Evolutionary conservation across 1,140 invertebrate genomes (phyloP), one percentile per base, ranked within the genome.

Genomic region (Aphelinus atriplicis): DNA sequence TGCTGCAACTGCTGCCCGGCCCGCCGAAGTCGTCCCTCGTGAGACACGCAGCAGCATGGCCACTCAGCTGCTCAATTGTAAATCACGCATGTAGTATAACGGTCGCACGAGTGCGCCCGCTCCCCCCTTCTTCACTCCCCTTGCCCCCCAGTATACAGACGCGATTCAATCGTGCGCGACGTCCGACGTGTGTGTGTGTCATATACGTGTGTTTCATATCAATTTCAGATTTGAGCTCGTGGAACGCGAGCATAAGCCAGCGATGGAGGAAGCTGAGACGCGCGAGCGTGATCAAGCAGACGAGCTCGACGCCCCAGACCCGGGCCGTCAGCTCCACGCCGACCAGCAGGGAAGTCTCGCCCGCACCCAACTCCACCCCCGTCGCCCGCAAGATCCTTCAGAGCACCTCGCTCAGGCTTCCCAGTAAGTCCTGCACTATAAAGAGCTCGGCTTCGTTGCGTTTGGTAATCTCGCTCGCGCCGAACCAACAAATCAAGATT

Each of bases 161-260:
- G 3, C 45, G 58, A 48, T 48, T 1, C 7, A 50, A 53, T 53
- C 10, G 7, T 46, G 6, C 55, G n/a, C 1, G 46, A 7, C n/a
- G 57, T 58, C 58, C 6, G 3, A 2, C 47, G 10, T 3, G 26
- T 26, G 26, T 26, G 26, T 56, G 3, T 2, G 10, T 5, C 45
- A 10, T 50, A 57, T 7, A 48, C 50, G 48, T 46, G 42, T 48
- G 53, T 9, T 7, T 65, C 46, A 42, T 6, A n/a, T 26, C 82
- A 80, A 60, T 91, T 91, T 71, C 89, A 93, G 93, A 94, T 84
- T 87, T 93, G 75, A 89, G 90, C 70, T 80, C 89, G 80, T 92
- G 92, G 92, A 93, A 93, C 82, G 92, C 92, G 77, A 93, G 91
- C 82, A 89, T 94, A 77, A 92, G 92, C 51, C 92, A 93, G 84